Percentiles rank a stretch among this genome's conserved stretches.
Conservation (phyloP, 2,113 vertebrate species). For the Gobius niger region DNA sequence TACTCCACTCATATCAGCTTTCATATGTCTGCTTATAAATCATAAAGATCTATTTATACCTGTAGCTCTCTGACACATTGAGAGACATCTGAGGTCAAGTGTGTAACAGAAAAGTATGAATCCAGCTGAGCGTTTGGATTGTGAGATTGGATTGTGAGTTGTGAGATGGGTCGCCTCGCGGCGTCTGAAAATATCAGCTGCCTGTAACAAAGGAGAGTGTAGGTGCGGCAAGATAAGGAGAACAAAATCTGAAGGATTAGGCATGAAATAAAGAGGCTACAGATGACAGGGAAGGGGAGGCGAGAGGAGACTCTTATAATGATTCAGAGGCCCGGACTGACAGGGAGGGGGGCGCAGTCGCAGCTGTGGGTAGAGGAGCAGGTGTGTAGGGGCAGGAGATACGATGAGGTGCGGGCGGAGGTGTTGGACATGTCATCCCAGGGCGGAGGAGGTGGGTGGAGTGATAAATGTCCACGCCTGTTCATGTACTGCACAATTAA, state of each 20-base stretch:
- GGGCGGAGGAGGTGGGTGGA: conserved; percentile 33
- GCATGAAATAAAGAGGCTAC: neutral
- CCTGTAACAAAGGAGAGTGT: conserved; percentile 4
- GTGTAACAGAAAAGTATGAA: conserved; percentile 25
- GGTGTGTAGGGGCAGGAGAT: conserved; percentile 32
- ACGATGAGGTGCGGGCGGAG: conserved; percentile 48
- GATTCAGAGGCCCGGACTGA: conserved; percentile 21
- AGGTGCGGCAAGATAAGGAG: neutral
- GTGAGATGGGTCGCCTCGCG: conserved; percentile 19
- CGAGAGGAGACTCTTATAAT: conserved; percentile 27
- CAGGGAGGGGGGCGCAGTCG: conserved; percentile 22
- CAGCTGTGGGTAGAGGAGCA: conserved; percentile 23
- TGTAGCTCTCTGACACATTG: neutral
- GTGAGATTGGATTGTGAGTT: conserved; percentile 18
- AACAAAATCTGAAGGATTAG: neutral
- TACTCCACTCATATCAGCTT: too few relatives aligned
- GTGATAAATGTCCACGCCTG: conserved; percentile 64
- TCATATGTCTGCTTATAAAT: too few relatives aligned
- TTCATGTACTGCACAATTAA: conserved; percentile 60
- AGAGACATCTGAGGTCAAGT: conserved; percentile 31
- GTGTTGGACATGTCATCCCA: conserved; percentile 50
- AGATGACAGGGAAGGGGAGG: conserved; percentile 24
- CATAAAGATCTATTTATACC: neutral
- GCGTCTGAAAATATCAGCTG: conserved; percentile 14
- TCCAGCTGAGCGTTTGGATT: conserved; percentile 8